Conservation (phyloP, 2,888 invertebrate genomes). For the Dorcus hopei region DNA sequence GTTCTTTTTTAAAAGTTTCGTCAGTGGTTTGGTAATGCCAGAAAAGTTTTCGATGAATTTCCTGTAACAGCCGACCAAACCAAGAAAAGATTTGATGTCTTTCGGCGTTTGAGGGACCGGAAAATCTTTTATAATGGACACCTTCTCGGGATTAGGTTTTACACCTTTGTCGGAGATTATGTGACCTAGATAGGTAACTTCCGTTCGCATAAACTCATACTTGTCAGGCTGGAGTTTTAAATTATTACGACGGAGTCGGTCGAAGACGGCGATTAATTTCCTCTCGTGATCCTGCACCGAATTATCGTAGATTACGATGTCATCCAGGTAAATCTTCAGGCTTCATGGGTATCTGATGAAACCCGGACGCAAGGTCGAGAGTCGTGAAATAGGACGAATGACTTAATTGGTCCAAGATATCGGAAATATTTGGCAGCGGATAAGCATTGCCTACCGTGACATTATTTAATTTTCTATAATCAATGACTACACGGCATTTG, state of each 20-base stretch:
- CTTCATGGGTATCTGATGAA: too few relatives aligned
- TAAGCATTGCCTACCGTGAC: conserved; percentile 22
- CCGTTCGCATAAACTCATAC: conserved; percentile 28
- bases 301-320: conserved; percentile 21
- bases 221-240: conserved; percentile 30
- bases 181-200: conserved; percentile 23
- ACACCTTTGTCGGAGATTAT: conserved; percentile 11
- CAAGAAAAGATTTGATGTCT: too few relatives aligned
- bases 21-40: too few relatives aligned
- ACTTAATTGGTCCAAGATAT: too few relatives aligned
- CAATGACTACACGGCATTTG: conserved; percentile 15
- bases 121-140: neutral
- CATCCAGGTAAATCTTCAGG: conserved; percentile 31
- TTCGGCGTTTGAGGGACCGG: conserved; percentile 13
- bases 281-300: conserved; percentile 24
- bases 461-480: conserved; percentile 19
- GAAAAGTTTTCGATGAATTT: too few relatives aligned
- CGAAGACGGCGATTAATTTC: conserved; percentile 32
- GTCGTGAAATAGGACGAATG: too few relatives aligned
- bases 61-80: too few relatives aligned
- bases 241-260: too few relatives aligned
- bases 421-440: conserved; percentile 23
- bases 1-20: too few relatives aligned
- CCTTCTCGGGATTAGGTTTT: too few relatives aligned
- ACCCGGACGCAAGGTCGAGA: too few relatives aligned